Evolutionary conservation across 1,140 invertebrate genomes (phyloP), one percentile per base, ranked within the genome.

Genomic region (Batillaria attramentaria): DNA sequence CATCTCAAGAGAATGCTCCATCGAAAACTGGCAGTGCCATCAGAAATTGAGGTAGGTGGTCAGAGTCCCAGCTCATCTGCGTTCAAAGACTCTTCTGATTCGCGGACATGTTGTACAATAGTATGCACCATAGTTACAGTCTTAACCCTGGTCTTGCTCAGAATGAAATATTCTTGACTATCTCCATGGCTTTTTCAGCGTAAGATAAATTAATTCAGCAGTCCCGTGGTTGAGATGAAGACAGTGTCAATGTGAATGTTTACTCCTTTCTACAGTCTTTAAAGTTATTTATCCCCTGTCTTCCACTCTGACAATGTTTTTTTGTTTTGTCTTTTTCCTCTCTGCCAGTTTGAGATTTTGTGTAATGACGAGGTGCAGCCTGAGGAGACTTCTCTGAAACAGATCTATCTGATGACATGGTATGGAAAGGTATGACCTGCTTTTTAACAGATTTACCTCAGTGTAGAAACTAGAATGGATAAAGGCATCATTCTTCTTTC

Each of bases 1-100:
- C 87, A 90, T 78, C 68, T 90, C 1, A 87, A 88, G 70, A 73
- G 81, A 65, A 81, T 89, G 66, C 73, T 90, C 16, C 77, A 83
- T 68, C 86, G 83, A 80, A 87, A 84, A 60, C 80, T 89, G 46
- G 24, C 72, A 50, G 75, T 88, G 13, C 84, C 88, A 54, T 10
- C 60, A 57, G 75, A 80, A 41, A 33, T 87, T 28, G 77, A 89
- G 81, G 87, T 89, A 84, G 78, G 72, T 4, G 39, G 69, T 54
- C n/a, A 54, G 50, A n/a, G 50, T 54, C 1, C 50, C n/a, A 54
- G 18, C 50, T 54, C n/a, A 20, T 54, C 2, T 54, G 3, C 2
- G n/a, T 18, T 1, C 18, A 54, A n/a, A 54, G n/a, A 54, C n/a
- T n/a, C 50, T 54, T 54, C n/a, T 54, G 50, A 2, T 20, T 54